phyloP scores from a whole-genome alignment of 2,113 vertebrate species.

The Chaetodon auriga region DNA sequence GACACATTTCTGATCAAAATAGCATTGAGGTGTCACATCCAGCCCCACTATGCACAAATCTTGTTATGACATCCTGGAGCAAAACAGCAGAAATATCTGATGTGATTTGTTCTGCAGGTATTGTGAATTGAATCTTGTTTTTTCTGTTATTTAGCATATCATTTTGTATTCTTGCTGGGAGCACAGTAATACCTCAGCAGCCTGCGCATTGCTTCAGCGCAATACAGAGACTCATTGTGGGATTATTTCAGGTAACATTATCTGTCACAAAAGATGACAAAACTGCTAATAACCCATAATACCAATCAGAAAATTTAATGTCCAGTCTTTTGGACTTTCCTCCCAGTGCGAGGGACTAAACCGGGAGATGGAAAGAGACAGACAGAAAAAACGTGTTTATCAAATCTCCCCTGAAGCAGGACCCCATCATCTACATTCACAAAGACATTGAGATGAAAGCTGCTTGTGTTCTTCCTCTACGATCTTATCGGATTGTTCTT shows the following conservation, averaged over 20 bases:
- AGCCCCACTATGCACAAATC: background rate
- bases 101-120: background rate
- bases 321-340: slow-evolving; percentile 6
- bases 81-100: slow-evolving; percentile 14
- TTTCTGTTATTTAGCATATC: slow-evolving; percentile 6
- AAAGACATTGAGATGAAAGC: slow-evolving; percentile 67
- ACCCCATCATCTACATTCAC: slow-evolving; percentile 58
- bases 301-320: slow-evolving; percentile 1
- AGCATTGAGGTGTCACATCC: background rate
- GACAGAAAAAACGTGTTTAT: slow-evolving; percentile 33
- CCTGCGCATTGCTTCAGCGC: background rate
- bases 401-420: slow-evolving; percentile 43
- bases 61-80: background rate
- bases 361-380: slow-evolving; percentile 10
- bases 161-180: background rate
- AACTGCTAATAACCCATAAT: slow-evolving; percentile 34
- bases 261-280: slow-evolving; percentile 14
- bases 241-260: slow-evolving; percentile 39
- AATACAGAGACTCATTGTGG: background rate
- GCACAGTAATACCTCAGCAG: background rate
- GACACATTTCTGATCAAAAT: background rate
- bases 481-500: slow-evolving; percentile 75
- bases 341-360: slow-evolving; percentile 2
- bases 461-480: slow-evolving; percentile 54
- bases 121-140: background rate